phyloP scores from a whole-genome alignment of 1,140 invertebrate species.

The Drosophila aff. region DNA sequence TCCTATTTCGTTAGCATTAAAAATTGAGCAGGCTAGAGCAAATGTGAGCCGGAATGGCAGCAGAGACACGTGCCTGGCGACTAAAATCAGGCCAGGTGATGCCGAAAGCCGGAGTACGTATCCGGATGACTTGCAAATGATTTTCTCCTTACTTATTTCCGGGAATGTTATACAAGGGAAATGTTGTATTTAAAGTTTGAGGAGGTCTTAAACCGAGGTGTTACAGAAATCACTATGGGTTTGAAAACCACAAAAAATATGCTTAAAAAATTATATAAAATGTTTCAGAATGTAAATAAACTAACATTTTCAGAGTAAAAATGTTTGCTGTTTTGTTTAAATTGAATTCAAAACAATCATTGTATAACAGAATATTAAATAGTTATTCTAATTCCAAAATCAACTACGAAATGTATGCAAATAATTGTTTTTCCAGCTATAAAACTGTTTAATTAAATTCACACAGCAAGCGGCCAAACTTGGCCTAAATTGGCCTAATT shows the following conservation, averaged over 20 bases:
- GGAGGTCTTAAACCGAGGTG: background rate
- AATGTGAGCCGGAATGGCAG: constrained; percentile 23
- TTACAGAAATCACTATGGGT: background rate
- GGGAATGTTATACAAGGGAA: background rate
- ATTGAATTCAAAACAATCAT: background rate
- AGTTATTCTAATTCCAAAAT: background rate
- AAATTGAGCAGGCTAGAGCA: constrained; percentile 46
- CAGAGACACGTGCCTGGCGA: constrained; percentile 42
- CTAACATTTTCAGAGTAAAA: no score
- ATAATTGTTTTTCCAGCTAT: constrained; percentile 4
- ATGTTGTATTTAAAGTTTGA: background rate
- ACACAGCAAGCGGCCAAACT: constrained; percentile 2
- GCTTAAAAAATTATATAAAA: background rate
- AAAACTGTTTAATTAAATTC: constrained; percentile 27
- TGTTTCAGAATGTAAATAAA: background rate
- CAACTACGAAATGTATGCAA: constrained; percentile 1
- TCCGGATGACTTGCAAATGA: constrained; percentile 14
- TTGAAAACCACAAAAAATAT: background rate
- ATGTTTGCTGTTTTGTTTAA: background rate
- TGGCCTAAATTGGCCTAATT: constrained; percentile 24
- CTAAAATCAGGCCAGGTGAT: constrained; percentile 35
- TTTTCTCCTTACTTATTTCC: background rate
- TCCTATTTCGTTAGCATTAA: constrained; percentile 60
- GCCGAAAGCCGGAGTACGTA: background rate
- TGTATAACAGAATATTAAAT: background rate